Conservation (phyloP, 2,113 vertebrate genomes). For the Osmerus eperlanus region DNA sequence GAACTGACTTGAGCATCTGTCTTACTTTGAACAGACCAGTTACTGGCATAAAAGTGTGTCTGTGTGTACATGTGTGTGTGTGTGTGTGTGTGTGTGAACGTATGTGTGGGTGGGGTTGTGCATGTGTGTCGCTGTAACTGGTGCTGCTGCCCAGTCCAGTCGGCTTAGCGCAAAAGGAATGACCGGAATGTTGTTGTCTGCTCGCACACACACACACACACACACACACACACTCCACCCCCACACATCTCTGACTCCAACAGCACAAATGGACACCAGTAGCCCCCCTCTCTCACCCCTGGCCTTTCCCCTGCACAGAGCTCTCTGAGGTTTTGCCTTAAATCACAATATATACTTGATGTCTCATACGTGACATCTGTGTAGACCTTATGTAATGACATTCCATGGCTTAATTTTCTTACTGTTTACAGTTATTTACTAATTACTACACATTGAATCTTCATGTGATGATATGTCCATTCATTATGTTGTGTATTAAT, state of each 20-base stretch:
- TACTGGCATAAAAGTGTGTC: too few species aligned
- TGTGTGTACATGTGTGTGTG: background rate
- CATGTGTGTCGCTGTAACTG: slow-evolving; percentile 21
- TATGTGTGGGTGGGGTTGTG: slow-evolving; percentile 7
- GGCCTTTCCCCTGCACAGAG: background rate
- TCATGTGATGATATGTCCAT: too few species aligned
- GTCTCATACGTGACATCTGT: too few species aligned
- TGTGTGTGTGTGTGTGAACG: slow-evolving; percentile 9
- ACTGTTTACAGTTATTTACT: too few species aligned
- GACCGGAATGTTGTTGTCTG: slow-evolving; percentile 73
- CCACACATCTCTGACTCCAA: slow-evolving; percentile 18
- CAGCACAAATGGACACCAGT: slow-evolving; percentile 16
- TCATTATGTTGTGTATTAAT: too few species aligned
- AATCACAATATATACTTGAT: too few species aligned
- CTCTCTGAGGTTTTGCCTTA: too few species aligned
- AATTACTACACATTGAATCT: too few species aligned
- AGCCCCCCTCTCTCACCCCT: slow-evolving; percentile 9
- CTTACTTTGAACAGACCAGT: too few species aligned
- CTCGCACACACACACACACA: slow-evolving; percentile 34
- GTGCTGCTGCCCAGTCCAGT: slow-evolving; percentile 47
- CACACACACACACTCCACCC: slow-evolving; percentile 33
- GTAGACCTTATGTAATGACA: too few species aligned
- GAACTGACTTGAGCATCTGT: too few species aligned
- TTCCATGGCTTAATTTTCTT: too few species aligned
- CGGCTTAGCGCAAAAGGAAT: slow-evolving; percentile 68